Base-by-base conservation (phyloP, 2,113 vertebrate species). In the Chloroceryle aenea region DNA sequence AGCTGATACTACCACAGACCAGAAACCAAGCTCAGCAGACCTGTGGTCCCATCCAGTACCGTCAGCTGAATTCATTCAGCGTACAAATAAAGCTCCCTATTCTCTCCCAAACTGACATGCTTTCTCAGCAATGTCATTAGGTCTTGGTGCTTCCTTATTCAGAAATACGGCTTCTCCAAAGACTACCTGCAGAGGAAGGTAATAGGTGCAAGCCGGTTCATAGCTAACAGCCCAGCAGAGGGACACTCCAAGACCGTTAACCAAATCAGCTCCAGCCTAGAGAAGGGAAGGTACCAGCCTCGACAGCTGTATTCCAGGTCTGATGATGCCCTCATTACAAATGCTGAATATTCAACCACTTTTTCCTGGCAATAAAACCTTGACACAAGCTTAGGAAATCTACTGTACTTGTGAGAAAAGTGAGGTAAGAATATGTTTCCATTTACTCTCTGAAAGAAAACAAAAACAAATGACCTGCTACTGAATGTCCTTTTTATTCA, bases 401-500 rank as follows among this genome's bases (percentile, higher is more conserved):
- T 98, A 98, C 98, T 98, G 97, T 97, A 97, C 98, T 98, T 98
- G 98, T 98, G 96, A 98, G 98, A 98, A 98, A 97, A 98, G 97
- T 98, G 98, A 98, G 97, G 98, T 98, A 98, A 98, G 97, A 66
- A 96, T 96, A 69, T 97, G 97, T 98, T 98, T 98, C 98, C 98
- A 98, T 98, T 97, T 97, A 97, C 97, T 97, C 92, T 95, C 93
- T 94, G 93, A 98, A 98, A 95, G 97, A 98, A 98, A 98, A 98
- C 98, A 98, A 98, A 98, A 98, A 98, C 97, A 98, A 98, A 98
- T 95, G 96, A 77, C 96, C 93, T 89, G 97, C 98, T 98, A 98
- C 98, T 98, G 98, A 98, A 98, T 98, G 98, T 97, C 95, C 97
- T 98, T 98, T 98, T 98, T 97, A 98, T 98, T 97, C 97, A 73